A percentile compares a stretch with the other conserved stretches of the same genome.
phyloP scores from a whole-genome alignment of 2,797 vertebrate species.

The Xyrichtys novacula region DNA sequence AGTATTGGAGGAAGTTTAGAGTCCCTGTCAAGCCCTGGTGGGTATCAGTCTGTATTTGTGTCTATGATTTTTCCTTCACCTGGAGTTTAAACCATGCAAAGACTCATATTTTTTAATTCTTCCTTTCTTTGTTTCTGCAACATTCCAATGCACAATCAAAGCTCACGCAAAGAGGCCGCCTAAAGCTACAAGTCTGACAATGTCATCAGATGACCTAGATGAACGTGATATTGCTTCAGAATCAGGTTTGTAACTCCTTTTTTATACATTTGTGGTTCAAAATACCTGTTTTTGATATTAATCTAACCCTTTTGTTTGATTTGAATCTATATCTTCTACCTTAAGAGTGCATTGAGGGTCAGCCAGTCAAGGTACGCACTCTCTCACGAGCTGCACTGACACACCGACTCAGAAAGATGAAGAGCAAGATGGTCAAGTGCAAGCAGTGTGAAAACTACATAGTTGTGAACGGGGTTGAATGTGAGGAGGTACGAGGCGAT shows the following conservation, averaged over 20 bases:
- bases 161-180: constrained; percentile 77
- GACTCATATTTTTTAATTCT: constrained; percentile 3
- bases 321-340: not conserved
- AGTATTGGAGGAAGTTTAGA: constrained; percentile 89
- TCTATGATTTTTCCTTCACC: not conserved
- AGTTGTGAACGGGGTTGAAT: constrained; percentile 91
- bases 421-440: constrained; percentile 92
- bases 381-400: constrained; percentile 88
- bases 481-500: constrained; percentile 90
- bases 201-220: constrained; percentile 92
- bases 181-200: constrained; percentile 85
- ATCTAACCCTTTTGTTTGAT: not conserved
- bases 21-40: constrained; percentile 93
- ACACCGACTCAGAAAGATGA: constrained; percentile 89
- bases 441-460: constrained; percentile 94
- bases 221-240: constrained; percentile 87
- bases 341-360: constrained; percentile 70
- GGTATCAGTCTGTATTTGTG: constrained; percentile 13
- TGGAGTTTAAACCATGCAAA: constrained; percentile 1
- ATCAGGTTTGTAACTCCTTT: constrained; percentile 73
- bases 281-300: not conserved
- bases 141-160: constrained; percentile 52
- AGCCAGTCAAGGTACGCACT: constrained; percentile 75
- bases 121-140: constrained; percentile 21
- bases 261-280: not conserved